These are phyloP conservation scores for Melanostoma mellinum DNA, from an alignment of 2,888 invertebrate species.

Conservation along the genomic window DNA sequence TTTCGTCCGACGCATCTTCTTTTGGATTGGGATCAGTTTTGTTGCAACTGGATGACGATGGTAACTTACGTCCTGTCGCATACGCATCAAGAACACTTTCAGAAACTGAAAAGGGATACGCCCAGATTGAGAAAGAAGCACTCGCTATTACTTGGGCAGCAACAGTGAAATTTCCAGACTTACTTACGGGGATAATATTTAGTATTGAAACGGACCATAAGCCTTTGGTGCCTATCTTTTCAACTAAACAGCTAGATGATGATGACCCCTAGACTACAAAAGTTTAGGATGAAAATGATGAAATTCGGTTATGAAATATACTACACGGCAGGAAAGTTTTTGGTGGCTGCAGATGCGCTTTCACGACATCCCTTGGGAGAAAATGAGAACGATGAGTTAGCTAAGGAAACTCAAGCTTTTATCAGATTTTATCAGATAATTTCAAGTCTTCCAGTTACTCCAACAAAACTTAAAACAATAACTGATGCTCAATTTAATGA, in stretches of 20 bases:
- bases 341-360: conserved; percentile 68
- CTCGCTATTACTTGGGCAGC: conserved; percentile 66
- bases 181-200: conserved; percentile 65
- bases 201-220: conserved; percentile 69
- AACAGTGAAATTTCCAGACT: conserved; percentile 66
- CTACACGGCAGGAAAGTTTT: conserved; percentile 45
- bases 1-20: conserved; percentile 50
- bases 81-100: conserved; percentile 60
- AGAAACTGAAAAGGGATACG: conserved; percentile 55
- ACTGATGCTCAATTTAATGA: conserved; percentile 34
- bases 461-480: conserved; percentile 22
- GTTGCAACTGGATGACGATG: conserved; percentile 40
- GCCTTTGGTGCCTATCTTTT: no score
- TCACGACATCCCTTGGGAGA: conserved; percentile 26
- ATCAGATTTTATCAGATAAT: conserved; percentile 30
- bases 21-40: conserved; percentile 51
- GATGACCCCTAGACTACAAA: no score
- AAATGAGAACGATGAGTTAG: neutral
- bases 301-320: no score
- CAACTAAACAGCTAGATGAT: no score
- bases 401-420: conserved; percentile 9
- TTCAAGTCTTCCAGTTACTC: conserved; percentile 8
- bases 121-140: conserved; percentile 73
- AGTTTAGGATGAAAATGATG: no score
- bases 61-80: conserved; percentile 39